phyloP scores from a whole-genome alignment of 2,888 invertebrate species.

The Nephrotoma flavescens region DNA sequence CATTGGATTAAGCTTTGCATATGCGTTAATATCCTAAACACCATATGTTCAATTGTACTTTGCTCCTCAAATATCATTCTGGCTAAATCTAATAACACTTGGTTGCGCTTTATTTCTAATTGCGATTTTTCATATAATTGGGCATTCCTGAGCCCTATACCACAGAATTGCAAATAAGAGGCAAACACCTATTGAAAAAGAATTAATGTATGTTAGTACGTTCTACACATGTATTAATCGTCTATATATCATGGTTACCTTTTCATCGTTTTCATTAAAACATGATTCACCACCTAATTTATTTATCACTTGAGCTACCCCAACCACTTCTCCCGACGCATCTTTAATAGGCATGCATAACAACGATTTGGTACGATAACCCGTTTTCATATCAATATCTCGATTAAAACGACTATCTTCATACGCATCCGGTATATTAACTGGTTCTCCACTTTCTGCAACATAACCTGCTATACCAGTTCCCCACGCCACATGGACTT shows the following conservation, averaged over 20 bases:
- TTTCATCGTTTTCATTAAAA: constrained; percentile 75
- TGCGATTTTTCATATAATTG: constrained; percentile 91
- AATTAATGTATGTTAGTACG: neutral
- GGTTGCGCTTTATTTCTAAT: constrained; percentile 87
- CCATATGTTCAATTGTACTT: constrained; percentile 90
- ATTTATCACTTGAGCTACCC: constrained; percentile 93
- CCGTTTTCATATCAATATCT: constrained; percentile 84
- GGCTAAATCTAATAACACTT: constrained; percentile 86
- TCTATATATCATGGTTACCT: constrained; percentile 21
- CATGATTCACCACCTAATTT: constrained; percentile 64
- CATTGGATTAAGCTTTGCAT: constrained; percentile 89
- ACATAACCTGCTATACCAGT: constrained; percentile 91
- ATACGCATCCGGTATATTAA: constrained; percentile 93
- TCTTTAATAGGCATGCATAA: constrained; percentile 95
- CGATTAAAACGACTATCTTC: constrained; percentile 86
- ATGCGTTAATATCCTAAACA: constrained; percentile 82
- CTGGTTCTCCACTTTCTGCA: constrained; percentile 80
- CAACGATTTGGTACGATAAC: constrained; percentile 82
- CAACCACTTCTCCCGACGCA: constrained; percentile 86
- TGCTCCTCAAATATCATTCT: constrained; percentile 95
- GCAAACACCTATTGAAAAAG: constrained; percentile 52
- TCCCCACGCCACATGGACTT: constrained; percentile 89
- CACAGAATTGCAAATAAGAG: constrained; percentile 90
- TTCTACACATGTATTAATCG: neutral
- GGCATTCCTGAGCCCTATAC: constrained; percentile 90